A percentile compares a stretch with the other conserved stretches of the same genome.
Conservation (phyloP, 2,797 vertebrate species). For the Dermochelys coriacea region DNA sequence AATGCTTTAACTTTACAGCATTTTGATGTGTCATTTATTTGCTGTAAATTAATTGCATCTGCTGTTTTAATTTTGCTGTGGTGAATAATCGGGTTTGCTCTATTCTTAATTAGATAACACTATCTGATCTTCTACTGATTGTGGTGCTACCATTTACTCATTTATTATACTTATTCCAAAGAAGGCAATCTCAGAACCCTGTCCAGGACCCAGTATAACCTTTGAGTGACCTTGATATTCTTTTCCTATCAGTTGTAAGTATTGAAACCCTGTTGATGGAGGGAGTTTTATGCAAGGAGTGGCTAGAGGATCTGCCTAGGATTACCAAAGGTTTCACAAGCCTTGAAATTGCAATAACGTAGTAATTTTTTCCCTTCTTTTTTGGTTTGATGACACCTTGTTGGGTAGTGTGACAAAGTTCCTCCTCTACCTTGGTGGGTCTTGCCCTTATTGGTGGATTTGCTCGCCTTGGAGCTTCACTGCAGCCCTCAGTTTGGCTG, state of each 20-base stretch:
- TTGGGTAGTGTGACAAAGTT: neutral
- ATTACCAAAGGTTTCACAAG: neutral
- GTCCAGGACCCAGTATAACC: neutral
- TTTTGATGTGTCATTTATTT: slow-evolving; percentile 68
- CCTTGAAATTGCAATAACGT: neutral
- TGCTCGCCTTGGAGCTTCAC: too few species aligned
- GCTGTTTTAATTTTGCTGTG: slow-evolving; percentile 65
- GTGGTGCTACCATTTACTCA: slow-evolving; percentile 15
- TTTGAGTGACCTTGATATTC: neutral
- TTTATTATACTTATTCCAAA: neutral
- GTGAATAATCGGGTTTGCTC: slow-evolving; percentile 59
- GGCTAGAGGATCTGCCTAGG: neutral
- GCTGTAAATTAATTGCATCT: slow-evolving; percentile 70
- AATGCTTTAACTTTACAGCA: slow-evolving; percentile 58
- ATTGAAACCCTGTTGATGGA: neutral
- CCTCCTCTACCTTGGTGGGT: too few species aligned
- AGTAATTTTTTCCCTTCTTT: neutral
- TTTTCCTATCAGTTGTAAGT: neutral
- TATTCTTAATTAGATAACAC: slow-evolving; percentile 67
- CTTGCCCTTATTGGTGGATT: too few species aligned
- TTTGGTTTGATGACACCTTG: neutral
- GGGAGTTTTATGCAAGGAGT: neutral
- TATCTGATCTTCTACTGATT: slow-evolving; percentile 50
- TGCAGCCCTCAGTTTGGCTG: too few species aligned
- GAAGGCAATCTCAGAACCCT: neutral